phyloP scores from a whole-genome alignment of 2,797 vertebrate genomes.

The Dipus sagitta region DNA sequence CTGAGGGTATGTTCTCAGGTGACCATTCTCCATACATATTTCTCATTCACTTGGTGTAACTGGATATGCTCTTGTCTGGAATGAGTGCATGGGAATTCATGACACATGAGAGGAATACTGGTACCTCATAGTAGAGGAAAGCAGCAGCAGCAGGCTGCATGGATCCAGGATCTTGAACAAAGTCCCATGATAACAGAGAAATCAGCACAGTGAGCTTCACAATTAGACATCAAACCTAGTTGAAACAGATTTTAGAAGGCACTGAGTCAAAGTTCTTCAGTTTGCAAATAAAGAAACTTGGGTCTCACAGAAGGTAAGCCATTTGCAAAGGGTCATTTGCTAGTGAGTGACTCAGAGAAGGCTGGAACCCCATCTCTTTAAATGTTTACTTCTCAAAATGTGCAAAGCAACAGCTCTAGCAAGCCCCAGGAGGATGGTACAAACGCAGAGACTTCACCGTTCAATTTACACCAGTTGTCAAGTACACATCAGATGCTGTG shows the following conservation, averaged over 20 bases:
- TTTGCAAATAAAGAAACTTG: slow-evolving; percentile 4
- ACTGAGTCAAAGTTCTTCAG: not conserved
- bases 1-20: not conserved
- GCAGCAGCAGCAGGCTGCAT: not conserved
- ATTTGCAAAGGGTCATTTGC: not conserved
- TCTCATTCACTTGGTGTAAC: not conserved
- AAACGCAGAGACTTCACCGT: not conserved
- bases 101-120: not conserved
- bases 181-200: not conserved
- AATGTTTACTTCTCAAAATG: not conserved
- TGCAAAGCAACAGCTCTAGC: not conserved
- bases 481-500: not conserved
- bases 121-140: not conserved
- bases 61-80: not conserved
- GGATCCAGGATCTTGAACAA: not conserved
- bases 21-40: not conserved
- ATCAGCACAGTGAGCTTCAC: not conserved
- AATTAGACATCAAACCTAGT: not conserved
- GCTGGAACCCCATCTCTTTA: not conserved
- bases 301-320: not conserved
- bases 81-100: not conserved
- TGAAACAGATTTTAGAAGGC: not conserved
- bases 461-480: not conserved
- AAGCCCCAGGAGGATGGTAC: not conserved
- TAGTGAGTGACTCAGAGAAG: not conserved